Evolutionary conservation across 1,140 invertebrate species (phyloP), one percentile per base, ranked within the genome.

Genomic region (Thaumetopoea pityocampa): DNA sequence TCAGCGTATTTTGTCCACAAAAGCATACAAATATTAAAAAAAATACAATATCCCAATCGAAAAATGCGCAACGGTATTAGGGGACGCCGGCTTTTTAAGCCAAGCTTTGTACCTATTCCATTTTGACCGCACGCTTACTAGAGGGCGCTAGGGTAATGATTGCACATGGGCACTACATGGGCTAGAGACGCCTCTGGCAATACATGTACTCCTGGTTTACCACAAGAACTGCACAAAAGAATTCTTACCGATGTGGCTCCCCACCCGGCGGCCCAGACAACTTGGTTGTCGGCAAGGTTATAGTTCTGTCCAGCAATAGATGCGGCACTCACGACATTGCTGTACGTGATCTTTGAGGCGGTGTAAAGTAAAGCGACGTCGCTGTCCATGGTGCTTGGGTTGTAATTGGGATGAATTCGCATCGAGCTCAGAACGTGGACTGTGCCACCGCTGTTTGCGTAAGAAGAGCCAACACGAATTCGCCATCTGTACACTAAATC

Each of bases 281-380:
- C 12, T 15, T 54, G 28, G 10, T 61, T 48, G 12, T 56, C 44
- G 3, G n/a, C 27, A 6, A 61, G 30, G 1, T 36, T 24, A 11
- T 57, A 61, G 4, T 37, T 45, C 5, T 34, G 3, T 5, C 48
- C 42, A 9, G 61, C 57, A 3, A 65, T 37, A 4, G 12, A 32
- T 0, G 34, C 48, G 9, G 51, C 12, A 7, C 36, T 12, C 1
- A 56, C 34, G 2, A 33, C n/a, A 2, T 12, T 29, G 12, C n/a
- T 48, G 24, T 40, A 67, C 1, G 72, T 49, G 0, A 90, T 76
- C n/a, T 86, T 10, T 1, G 34, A 11, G 7, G 5, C 9, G 5
- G 44, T 37, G 9, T 36, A 38, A 24, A 65, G 18, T 5, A 65
- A 44, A 9, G 90, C 90, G 5, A 92, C 56, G 49, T 93, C 90